phyloP scores from a whole-genome alignment of 2,113 vertebrate genomes.

The Macrotis lagotis region DNA sequence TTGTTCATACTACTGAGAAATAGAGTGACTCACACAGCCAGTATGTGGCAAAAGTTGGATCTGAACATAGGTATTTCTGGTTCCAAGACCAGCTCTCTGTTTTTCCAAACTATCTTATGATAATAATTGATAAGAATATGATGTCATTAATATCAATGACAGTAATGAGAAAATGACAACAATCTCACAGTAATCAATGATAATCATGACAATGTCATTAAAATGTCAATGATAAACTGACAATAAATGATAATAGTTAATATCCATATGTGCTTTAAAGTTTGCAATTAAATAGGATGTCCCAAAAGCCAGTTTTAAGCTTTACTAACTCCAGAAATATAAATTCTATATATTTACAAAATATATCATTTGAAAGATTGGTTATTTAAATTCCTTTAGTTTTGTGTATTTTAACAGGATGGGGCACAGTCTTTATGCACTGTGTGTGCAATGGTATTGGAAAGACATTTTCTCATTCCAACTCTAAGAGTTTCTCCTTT shows the following conservation, averaged over 20 bases:
- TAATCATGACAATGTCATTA: too few species aligned
- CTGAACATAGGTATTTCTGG: neutral
- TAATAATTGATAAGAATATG: neutral
- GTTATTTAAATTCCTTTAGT: too few species aligned
- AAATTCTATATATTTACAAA: neutral
- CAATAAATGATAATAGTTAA: neutral
- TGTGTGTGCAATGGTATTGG: neutral
- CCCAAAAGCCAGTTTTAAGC: neutral
- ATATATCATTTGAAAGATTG: neutral
- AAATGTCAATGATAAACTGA: too few species aligned
- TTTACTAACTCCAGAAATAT: neutral
- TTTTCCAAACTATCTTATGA: neutral
- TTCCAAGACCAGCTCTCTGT: too few species aligned
- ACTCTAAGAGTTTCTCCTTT: neutral
- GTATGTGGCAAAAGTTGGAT: neutral
- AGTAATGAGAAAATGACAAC: too few species aligned
- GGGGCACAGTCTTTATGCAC: neutral
- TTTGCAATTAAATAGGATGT: neutral
- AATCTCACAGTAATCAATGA: too few species aligned
- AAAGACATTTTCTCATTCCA: too few species aligned
- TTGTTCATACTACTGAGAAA: neutral
- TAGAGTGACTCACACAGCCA: neutral
- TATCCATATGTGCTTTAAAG: neutral
- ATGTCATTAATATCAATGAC: too few species aligned
- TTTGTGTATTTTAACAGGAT: neutral